Conservation (phyloP, 64 coral and sea anemone species). For the Porites australiensis region DNA sequence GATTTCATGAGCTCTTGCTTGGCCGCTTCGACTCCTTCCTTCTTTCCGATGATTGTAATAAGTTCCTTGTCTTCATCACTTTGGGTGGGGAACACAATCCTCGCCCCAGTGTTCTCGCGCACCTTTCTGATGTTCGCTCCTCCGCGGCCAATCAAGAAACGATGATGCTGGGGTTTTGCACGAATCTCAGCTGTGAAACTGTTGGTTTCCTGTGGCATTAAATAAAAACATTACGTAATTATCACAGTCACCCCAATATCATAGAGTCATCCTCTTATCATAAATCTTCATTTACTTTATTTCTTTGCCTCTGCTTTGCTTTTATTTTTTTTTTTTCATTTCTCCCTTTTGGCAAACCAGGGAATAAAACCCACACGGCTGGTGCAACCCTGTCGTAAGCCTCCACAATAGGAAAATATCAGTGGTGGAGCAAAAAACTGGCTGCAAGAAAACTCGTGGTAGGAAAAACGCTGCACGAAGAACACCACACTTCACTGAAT, state of each 20-base stretch:
- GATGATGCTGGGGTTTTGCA: conserved; percentile 92
- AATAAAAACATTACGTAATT: not conserved
- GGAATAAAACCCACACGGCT: no score
- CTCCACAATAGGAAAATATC: no score
- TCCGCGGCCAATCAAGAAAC: conserved; percentile 93
- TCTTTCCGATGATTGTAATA: conserved; percentile 96
- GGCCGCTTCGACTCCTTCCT: conserved; percentile 88
- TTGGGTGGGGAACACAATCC: conserved; percentile 88
- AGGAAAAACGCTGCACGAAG: no score
- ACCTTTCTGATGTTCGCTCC: conserved; percentile 90
- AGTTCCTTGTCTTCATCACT: conserved; percentile 97
- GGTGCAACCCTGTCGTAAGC: no score
- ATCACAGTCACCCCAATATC: not conserved
- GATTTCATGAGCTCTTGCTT: conserved; percentile 91
- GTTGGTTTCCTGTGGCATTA: conserved; percentile 71
- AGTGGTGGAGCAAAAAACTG: no score
- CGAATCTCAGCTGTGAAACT: conserved; percentile 87
- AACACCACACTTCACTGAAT: no score
- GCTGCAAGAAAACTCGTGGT: no score
- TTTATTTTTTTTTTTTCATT: no score
- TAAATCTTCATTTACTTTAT: not conserved
- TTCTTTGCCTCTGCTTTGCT: no score
- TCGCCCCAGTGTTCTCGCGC: conserved; percentile 90
- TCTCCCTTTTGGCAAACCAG: no score
- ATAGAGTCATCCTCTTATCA: not conserved